Conservation (phyloP, 2,797 vertebrate species). For the Xenops minutus region DNA sequence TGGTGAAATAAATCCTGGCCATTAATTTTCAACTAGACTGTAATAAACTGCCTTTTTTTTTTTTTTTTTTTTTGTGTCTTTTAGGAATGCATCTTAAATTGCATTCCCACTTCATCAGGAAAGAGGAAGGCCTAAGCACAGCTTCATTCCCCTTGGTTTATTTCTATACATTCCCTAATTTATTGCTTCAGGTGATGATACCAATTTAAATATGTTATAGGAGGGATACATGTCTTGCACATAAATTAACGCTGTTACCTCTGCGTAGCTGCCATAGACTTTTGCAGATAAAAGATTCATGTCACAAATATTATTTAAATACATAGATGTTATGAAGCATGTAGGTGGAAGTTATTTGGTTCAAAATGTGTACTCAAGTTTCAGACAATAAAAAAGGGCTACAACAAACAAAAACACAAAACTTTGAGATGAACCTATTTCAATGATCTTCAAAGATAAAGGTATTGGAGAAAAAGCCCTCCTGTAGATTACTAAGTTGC, state of each 20-base stretch:
- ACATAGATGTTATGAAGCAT: neutral
- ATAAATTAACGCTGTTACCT: neutral
- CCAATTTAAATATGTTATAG: neutral
- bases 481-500: neutral
- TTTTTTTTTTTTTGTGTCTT: neutral
- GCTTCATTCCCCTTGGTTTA: neutral
- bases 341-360: neutral
- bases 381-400: neutral
- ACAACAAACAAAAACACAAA: neutral
- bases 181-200: neutral
- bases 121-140: neutral
- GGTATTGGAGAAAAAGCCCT: neutral
- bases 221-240: neutral
- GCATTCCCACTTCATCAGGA: neutral
- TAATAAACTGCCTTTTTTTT: neutral
- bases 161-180: neutral
- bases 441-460: neutral
- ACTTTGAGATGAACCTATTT: neutral
- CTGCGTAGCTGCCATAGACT: neutral
- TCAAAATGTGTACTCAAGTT: neutral
- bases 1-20: neutral
- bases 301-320: neutral
- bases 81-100: neutral
- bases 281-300: neutral
- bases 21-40: neutral